Evolutionary conservation across 2,797 vertebrate species (phyloP), one percentile per base, ranked within the genome.

Genomic region (Pristis pectinata): DNA sequence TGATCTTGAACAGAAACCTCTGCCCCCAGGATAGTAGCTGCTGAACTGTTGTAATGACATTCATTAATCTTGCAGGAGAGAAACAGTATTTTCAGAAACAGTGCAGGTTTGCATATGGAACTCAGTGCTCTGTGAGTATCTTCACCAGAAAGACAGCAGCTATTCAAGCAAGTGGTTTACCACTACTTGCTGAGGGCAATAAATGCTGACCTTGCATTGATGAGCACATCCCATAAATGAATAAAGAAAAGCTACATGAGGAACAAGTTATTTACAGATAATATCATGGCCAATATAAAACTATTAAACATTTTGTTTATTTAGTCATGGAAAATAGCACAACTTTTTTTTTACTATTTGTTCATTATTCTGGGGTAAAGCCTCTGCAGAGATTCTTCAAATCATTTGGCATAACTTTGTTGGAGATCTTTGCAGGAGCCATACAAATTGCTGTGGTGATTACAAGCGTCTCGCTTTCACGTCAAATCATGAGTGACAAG

Each of bases 401-500:
- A 79, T 41, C n/a, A 13, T 41, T 41, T 22, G 8, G n/a, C n/a
- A 41, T 41, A 41, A 91, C 7, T 67, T 37, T 11, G 3, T 4
- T 91, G 56, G n/a, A 91, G 91, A 67, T 37, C 19, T 22, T 67
- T 27, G 7, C 37, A 3, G 15, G 19, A 91, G 8, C 8, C 0
- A 3, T n/a, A 77, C 4, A 41, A 41, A 67, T 41, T 61, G 2
- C 61, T 37, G 19, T 67, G n/a, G 15, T 1, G 59, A 64, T 91
- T 22, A 34, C 87, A 61, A 59, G 1, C 34, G 22, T 64, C 19
- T 91, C 91, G 37, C 87, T 64, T 67, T 64, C 87, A 41, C 41
- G n/a, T 91, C 87, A 24, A 67, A 37, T 91, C 17, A 37, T 67
- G 87, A 91, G 64, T 91, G 59, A 91, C 87, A 91, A 67, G 59